Base-by-base conservation (phyloP, 2,888 invertebrate genomes). In the Cartodere bifasciata region DNA sequence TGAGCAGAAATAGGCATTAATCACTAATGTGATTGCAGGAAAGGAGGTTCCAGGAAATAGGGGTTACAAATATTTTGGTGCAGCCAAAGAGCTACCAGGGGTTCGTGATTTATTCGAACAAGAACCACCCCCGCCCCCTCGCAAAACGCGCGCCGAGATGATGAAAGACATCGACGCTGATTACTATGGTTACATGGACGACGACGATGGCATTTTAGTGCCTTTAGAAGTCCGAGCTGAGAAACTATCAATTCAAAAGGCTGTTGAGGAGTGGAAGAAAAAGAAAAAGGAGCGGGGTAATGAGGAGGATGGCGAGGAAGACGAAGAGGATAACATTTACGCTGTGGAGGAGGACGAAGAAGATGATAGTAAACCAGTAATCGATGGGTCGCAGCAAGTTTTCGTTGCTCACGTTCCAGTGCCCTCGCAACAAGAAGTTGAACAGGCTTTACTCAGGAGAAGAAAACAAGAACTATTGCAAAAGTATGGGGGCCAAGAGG, bases 81-180 rank as follows among this genome's bases (percentile, higher is more conserved):
- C 95, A 12, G 92, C 95, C 1, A 91, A 92, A 60, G 97, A 98
- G 62, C 65, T 98, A 43, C 98, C 98, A 31, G 94, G 98, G 14
- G 98, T 98, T 2, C 70, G 95, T 26, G 98, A 99, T 58, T 59
- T 98, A 16, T 99, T 98, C 65, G 92, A 95, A 55, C 92, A 94
- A 55, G 90, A 90, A 56, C 86, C 92, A 6, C 88, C 90, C 9
- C 77, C 84, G 29, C 82, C 87, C 4, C 83, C 87, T 9, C 70
- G 91, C 13, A 88, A 91, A 61, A 91, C 92, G 0, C 73, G 97
- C 30, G 91, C 87, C 0, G 97, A 99, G 56, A 67, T 99, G 29
- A 95, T 97, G 94, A 83, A 90, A 45, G 86, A 95, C 53, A 88
- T 99, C 21, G 97, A 98, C 63, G 95, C 97, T 0, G 92, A 94